Conservation (phyloP, 2,888 invertebrate species). For the Leptopilina drosophilae region DNA sequence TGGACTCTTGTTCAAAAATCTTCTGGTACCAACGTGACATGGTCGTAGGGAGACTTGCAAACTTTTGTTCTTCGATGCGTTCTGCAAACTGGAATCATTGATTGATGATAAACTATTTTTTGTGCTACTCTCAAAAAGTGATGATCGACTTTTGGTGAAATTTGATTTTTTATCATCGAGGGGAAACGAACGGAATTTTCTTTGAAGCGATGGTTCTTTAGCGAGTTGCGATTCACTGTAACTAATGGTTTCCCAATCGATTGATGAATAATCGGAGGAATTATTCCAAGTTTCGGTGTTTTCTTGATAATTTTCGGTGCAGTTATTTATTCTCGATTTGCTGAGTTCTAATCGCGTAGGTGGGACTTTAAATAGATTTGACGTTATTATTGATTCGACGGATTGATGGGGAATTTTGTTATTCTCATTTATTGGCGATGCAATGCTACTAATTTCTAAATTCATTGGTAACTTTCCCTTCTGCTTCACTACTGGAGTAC, state of each 20-base stretch:
- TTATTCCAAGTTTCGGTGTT: constrained; percentile 4
- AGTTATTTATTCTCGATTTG: not conserved
- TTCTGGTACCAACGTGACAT: not conserved
- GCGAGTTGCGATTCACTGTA: constrained; percentile 9
- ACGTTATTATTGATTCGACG: not conserved
- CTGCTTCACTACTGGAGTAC: constrained; percentile 27
- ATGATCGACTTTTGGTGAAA: not conserved
- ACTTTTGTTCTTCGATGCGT: not conserved
- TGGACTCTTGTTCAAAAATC: constrained; percentile 1
- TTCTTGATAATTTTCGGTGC: not conserved
- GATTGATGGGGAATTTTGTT: not conserved
- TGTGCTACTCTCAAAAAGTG: no score
- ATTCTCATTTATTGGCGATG: not conserved
- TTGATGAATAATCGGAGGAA: constrained; percentile 19
- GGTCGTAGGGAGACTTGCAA: not conserved
- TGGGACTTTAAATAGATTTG: not conserved
- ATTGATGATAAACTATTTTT: not conserved
- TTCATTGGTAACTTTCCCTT: not conserved
- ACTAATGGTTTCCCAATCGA: constrained; percentile 7
- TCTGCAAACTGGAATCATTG: not conserved
- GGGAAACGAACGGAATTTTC: not conserved
- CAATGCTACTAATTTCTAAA: constrained; percentile 1
- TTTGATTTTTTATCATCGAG: not conserved
- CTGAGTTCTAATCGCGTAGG: not conserved
- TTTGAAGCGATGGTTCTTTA: not conserved